Conservation (phyloP, 2,113 vertebrate species). For the Pachypanchax playfairii region DNA sequence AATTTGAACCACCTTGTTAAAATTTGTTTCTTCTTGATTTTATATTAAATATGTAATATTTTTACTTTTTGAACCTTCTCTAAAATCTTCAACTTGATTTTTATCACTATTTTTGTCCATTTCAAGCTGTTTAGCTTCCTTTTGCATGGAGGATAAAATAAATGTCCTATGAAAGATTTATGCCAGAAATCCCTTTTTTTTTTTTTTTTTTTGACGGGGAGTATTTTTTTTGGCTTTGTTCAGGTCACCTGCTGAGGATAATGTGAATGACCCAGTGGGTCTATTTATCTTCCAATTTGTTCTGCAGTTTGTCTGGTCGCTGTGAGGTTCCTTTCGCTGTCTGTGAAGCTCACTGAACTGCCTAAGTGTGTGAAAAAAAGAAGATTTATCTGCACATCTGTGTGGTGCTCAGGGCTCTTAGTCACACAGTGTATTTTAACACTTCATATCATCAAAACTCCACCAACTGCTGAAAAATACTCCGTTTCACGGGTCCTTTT, state of each 20-base stretch:
- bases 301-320: conserved; percentile 68
- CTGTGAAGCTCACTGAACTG: conserved; percentile 47
- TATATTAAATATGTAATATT: too few species aligned
- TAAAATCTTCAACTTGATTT: conserved; percentile 18
- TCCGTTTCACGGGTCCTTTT: conserved; percentile 19
- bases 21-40: too few species aligned
- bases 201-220: conserved; percentile 35
- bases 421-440: conserved; percentile 39
- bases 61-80: too few species aligned
- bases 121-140: conserved; percentile 30
- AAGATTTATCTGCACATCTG: conserved; percentile 81
- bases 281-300: conserved; percentile 80
- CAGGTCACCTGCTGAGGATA: conserved; percentile 56
- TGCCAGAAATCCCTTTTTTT: conserved; percentile 39
- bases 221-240: conserved; percentile 42
- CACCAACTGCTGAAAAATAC: conserved; percentile 6
- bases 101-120: conserved; percentile 24
- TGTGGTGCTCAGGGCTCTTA: conserved; percentile 32
- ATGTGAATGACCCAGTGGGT: conserved; percentile 70
- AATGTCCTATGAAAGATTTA: conserved; percentile 45
- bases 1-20: too few species aligned
- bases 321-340: conserved; percentile 66
- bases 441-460: conserved; percentile 5
- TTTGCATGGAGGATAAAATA: conserved; percentile 24
- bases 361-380: conserved; percentile 71